phyloP scores from a whole-genome alignment of 1,140 invertebrate species.

The Temnothorax longispinosus region DNA sequence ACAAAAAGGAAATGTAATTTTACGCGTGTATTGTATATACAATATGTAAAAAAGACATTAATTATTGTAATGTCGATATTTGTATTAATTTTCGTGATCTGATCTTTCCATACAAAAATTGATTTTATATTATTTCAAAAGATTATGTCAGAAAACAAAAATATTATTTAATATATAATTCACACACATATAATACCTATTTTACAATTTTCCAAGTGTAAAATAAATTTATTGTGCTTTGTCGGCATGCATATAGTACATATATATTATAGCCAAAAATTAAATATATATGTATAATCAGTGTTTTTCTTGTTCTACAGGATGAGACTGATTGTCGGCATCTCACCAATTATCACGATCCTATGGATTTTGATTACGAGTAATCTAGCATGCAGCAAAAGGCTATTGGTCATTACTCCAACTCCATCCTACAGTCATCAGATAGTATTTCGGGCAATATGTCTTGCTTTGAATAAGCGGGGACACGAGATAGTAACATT shows the following conservation, averaged over 20 bases:
- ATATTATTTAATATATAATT: background rate
- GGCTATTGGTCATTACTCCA: constrained; percentile 86
- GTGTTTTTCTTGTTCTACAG: background rate
- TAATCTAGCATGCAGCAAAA: constrained; percentile 65
- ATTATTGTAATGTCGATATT: background rate
- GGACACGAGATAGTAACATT: constrained; percentile 85
- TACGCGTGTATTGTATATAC: background rate
- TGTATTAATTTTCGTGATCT: background rate
- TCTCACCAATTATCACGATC: background rate
- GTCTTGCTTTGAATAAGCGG: constrained; percentile 76
- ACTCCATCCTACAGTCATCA: constrained; percentile 87
- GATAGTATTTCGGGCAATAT: constrained; percentile 83
- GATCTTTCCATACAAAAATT: background rate
- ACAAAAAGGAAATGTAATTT: background rate
- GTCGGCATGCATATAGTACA: background rate
- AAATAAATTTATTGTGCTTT: background rate
- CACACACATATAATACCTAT: background rate
- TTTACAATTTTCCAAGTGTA: background rate
- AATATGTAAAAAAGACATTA: background rate
- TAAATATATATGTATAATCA: background rate
- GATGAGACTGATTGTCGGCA: constrained; percentile 7
- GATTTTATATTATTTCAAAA: background rate
- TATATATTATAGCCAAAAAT: background rate
- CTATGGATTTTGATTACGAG: constrained; percentile 26
- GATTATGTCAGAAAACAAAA: background rate